Evolutionary conservation across 2,888 invertebrate species (phyloP), one percentile per base, ranked within the genome.

Genomic region (Miltochrista miniata): DNA sequence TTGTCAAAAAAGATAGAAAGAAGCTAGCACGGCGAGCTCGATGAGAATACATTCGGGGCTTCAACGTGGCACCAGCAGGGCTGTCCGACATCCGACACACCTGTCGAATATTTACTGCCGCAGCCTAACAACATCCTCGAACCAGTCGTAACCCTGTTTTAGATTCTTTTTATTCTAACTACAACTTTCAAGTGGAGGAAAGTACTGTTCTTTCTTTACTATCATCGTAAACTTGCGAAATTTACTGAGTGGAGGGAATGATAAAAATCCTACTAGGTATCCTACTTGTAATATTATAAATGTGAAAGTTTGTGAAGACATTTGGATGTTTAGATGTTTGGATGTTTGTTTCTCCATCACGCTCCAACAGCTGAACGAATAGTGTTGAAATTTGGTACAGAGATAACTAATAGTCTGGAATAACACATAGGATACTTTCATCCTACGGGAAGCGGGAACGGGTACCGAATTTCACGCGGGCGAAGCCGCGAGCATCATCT

Each of bases 1-100:
- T 24, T 69, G 70, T 59, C 67, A 53, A 69, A 67, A 69, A n/a
- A n/a, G n/a, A n/a, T n/a, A 65, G 40, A 57, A 45, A 54, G 64
- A 65, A 57, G 56, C 59, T 61, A 58, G 53, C 56, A 56, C n/a
- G 56, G 53, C 51, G 55, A 54, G 45, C 48, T 51, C 51, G 43
- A 40, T 51, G 48, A 57, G 64, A 63, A 59, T 56, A 48, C 51
- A 65, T 55, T 53, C 59, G 61, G 55, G 61, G 55, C 64, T 48
- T 44, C 42, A 55, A 34, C 37, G 33, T 40, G 41, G 37, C 48
- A 33, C 33, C 35, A 38, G 39, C 64, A 67, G 68, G 65, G 65
- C 51, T 68, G 61, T 9, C 48, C 36, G 33, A 31, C 30, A 30
- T 11, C 48, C 39, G 36, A 24, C 15, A 33, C 49, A 35, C 15